Evolutionary conservation across 2,113 vertebrate species (phyloP).

Genomic region (Propithecus coquereli): DNA sequence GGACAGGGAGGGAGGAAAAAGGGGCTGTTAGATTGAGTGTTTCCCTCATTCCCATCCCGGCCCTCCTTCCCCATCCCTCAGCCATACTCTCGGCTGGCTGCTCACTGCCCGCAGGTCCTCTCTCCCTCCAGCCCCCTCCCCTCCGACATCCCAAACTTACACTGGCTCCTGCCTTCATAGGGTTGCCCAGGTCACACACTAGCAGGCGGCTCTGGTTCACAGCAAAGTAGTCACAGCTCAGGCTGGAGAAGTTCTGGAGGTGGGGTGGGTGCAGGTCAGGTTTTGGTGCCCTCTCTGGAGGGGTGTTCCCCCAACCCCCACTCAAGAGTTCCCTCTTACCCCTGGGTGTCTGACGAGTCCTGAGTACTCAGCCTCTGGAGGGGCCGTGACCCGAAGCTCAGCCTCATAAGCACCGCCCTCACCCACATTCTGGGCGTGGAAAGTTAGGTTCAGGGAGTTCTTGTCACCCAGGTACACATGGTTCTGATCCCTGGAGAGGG

Average conservation of each 20-base stretch:
- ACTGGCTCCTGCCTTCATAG: constrained; percentile 90
- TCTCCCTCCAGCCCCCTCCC: background rate
- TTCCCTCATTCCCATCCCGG: no score
- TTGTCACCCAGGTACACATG: constrained; percentile 90
- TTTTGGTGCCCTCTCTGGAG: no score
- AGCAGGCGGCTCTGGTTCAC: constrained; percentile 90
- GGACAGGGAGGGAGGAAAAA: background rate
- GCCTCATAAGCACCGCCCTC: constrained; percentile 94
- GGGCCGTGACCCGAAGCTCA: constrained; percentile 89
- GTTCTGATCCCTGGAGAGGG: constrained; percentile 84
- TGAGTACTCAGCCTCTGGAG: constrained; percentile 90
- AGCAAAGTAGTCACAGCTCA: constrained; percentile 89
- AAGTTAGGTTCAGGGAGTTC: constrained; percentile 89
- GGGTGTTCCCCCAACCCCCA: background rate
- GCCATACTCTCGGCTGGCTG: background rate
- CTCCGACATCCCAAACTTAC: constrained; percentile 79
- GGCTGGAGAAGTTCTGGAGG: constrained; percentile 87
- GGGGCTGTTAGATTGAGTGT: background rate
- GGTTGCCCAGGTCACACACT: constrained; percentile 94
- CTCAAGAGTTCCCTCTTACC: constrained; percentile 75
- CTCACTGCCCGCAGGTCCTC: background rate
- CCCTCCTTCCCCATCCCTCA: background rate
- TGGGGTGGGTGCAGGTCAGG: background rate
- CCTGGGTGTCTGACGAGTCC: constrained; percentile 91
- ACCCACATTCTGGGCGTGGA: constrained; percentile 90